A percentile compares a stretch with the other conserved stretches of the same genome.
Conservation (phyloP, 1,140 invertebrate species). For the Lerema accius region DNA sequence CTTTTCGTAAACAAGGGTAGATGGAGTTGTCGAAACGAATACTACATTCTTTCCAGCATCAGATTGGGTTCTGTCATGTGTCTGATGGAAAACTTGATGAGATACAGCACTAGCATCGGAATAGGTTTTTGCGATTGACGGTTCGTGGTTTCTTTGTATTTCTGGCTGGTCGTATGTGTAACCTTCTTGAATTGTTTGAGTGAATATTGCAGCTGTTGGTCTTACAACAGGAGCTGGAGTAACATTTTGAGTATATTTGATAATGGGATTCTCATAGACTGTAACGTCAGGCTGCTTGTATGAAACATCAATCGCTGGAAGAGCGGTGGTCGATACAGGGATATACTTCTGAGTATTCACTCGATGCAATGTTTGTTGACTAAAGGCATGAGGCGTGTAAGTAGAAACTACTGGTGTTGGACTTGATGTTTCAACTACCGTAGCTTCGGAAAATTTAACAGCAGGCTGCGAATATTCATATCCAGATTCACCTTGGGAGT, state of each 20-base stretch:
- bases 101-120: conserved; percentile 72
- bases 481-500: conserved; percentile 44
- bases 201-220: conserved; percentile 60
- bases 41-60: conserved; percentile 55
- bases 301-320: conserved; percentile 50
- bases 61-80: conserved; percentile 43
- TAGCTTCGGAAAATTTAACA: conserved; percentile 34
- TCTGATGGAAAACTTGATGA: conserved; percentile 67
- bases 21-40: conserved; percentile 68
- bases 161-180: conserved; percentile 67
- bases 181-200: conserved; percentile 60
- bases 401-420: conserved; percentile 43
- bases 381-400: conserved; percentile 54
- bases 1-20: conserved; percentile 68
- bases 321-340: conserved; percentile 63
- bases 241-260: conserved; percentile 66
- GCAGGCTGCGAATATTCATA: conserved; percentile 44
- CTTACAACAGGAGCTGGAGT: conserved; percentile 60
- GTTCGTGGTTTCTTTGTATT: conserved; percentile 60
- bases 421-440: conserved; percentile 41
- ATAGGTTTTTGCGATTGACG: conserved; percentile 51
- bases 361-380: conserved; percentile 57
- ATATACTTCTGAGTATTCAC: conserved; percentile 48
- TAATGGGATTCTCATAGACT: conserved; percentile 70
- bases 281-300: conserved; percentile 66